phyloP scores from a whole-genome alignment of 2,888 invertebrate genomes.

The Melanophora roralis region DNA sequence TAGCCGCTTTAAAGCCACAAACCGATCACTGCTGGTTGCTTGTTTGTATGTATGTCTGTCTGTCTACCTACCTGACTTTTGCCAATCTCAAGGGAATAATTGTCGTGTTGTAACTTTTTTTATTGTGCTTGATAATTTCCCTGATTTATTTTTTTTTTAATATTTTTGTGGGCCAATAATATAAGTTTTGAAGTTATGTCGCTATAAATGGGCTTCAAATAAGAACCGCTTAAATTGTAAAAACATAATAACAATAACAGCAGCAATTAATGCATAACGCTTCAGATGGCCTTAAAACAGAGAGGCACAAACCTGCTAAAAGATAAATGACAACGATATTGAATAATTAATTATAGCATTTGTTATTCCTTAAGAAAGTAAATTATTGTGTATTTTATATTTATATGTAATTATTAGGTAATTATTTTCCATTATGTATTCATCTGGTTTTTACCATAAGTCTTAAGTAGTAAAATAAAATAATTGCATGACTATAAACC shows the following conservation, averaged over 20 bases:
- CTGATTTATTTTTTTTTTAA: conserved; percentile 27
- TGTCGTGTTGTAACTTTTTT: conserved; percentile 55
- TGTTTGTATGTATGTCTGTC: conserved; percentile 10
- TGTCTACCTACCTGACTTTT: conserved; percentile 18
- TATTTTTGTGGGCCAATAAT: conserved; percentile 62
- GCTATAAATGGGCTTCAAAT: conserved; percentile 62
- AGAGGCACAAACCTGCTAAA: conserved; percentile 20
- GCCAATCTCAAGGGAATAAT: conserved; percentile 60
- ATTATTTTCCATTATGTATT: too few relatives aligned
- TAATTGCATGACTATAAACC: too few relatives aligned
- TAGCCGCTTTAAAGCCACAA: conserved; percentile 47
- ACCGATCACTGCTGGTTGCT: conserved; percentile 57
- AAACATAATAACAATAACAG: conserved; percentile 1
- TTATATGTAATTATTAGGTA: too few relatives aligned
- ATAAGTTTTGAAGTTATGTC: conserved; percentile 61
- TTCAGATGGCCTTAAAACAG: conserved; percentile 25
- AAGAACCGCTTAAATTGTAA: conserved; percentile 51
- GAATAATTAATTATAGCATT: conserved; percentile 17
- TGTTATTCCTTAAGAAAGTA: conserved; percentile 9
- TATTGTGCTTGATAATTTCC: conserved; percentile 48
- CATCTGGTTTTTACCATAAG: too few relatives aligned
- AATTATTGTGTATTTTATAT: conserved; percentile 2
- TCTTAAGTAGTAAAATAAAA: too few relatives aligned
- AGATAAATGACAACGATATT: conserved; percentile 4
- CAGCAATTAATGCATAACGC: conserved; percentile 18